Percentiles rank a stretch among this genome's conserved stretches.
Evolutionary conservation across 2,113 vertebrate species (phyloP).

Genomic region (Salvelinus sp.): DNA sequence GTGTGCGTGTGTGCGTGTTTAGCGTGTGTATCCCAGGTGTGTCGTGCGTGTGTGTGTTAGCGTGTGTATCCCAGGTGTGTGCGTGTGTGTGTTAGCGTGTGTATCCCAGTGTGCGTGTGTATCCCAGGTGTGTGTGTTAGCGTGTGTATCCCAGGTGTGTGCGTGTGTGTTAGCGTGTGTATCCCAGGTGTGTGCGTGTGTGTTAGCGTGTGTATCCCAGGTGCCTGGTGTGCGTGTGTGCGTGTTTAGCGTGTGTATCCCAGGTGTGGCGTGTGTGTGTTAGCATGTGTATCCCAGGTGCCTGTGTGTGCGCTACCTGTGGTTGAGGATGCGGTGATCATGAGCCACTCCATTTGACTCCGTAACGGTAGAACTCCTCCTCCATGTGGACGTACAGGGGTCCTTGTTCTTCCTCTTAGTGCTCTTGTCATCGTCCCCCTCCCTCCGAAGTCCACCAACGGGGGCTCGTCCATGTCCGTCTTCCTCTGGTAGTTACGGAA

Average conservation of each 20-base stretch:
- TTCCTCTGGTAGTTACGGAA: slow-evolving; percentile 98
- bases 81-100: no score
- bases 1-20: no score
- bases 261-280: no score
- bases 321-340: slow-evolving; percentile 94
- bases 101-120: no score
- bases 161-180: no score
- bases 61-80: no score
- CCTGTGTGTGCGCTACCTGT: slow-evolving; percentile 76
- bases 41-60: no score
- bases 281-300: not conserved
- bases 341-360: slow-evolving; percentile 98
- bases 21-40: no score
- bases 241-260: no score
- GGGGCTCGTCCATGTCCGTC: slow-evolving; percentile 98
- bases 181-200: not conserved
- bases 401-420: slow-evolving; percentile 94
- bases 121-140: no score
- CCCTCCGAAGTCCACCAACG: slow-evolving; percentile 86
- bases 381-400: slow-evolving; percentile 92
- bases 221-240: no score
- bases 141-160: no score
- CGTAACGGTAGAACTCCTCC: slow-evolving; percentile 88
- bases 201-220: not conserved
- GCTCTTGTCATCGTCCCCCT: slow-evolving; percentile 88